Percentiles rank a stretch among this genome's conserved stretches.
Conservation (phyloP, 2,888 invertebrate genomes). For the Sycophila texana region DNA sequence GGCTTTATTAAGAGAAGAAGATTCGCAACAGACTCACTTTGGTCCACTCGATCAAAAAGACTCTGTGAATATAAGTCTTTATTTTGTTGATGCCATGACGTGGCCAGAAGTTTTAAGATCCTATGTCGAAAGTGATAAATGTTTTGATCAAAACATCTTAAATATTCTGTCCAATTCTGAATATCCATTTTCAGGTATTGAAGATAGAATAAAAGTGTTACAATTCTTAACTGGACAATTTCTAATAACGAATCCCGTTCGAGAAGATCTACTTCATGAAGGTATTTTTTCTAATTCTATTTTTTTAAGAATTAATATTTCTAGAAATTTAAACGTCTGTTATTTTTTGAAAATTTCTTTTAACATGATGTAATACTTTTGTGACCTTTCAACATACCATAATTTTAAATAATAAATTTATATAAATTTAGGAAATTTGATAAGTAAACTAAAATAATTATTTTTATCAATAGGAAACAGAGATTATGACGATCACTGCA, state of each 20-base stretch:
- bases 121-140: conserved; percentile 93
- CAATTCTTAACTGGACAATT: conserved; percentile 96
- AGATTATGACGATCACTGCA: conserved; percentile 94
- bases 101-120: conserved; percentile 95
- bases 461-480: conserved; percentile 81
- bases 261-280: conserved; percentile 95
- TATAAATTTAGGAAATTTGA: too few relatives aligned
- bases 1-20: conserved; percentile 93
- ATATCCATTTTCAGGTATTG: conserved; percentile 91
- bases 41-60: conserved; percentile 98
- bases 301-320: background rate
- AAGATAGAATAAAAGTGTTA: conserved; percentile 87
- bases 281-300: conserved; percentile 77
- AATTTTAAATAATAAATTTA: background rate
- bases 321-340: background rate
- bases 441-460: background rate
- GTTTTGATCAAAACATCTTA: conserved; percentile 85
- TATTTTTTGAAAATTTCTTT: background rate
- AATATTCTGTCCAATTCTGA: conserved; percentile 84
- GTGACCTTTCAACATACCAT: background rate
- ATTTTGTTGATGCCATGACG: conserved; percentile 94
- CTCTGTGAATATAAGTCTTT: conserved; percentile 94
- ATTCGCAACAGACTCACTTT: conserved; percentile 95
- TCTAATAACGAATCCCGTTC: conserved; percentile 92
- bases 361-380: background rate